Conservation (phyloP, 2,797 vertebrate species). For the Oceanodroma leucorhoa region DNA sequence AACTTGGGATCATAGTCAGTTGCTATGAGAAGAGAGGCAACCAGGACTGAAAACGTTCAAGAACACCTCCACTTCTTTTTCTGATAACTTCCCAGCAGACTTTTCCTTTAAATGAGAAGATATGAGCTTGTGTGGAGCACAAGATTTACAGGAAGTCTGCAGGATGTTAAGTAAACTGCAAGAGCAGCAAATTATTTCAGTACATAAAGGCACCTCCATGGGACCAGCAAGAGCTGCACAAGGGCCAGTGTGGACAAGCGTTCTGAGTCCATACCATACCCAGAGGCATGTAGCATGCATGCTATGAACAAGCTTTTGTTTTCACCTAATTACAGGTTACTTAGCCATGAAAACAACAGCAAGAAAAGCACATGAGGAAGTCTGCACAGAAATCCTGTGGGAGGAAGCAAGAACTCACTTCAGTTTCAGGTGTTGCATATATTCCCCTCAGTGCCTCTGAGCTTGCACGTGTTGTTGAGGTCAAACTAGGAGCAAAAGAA, state of each 20-base stretch:
- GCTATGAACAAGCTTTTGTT: background rate
- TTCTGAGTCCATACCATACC: background rate
- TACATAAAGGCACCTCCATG: background rate
- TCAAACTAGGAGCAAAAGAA: conserved; percentile 80
- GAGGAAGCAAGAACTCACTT: conserved; percentile 77
- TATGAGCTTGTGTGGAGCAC: background rate
- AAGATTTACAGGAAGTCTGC: background rate
- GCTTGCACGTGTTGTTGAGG: conserved; percentile 91
- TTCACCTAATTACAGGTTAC: background rate
- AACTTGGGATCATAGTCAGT: background rate
- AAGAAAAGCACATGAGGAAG: background rate
- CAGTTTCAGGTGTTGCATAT: conserved; percentile 85
- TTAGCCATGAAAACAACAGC: background rate
- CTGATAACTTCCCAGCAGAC: background rate
- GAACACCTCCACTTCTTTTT: background rate
- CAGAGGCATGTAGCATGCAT: background rate
- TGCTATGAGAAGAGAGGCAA: background rate
- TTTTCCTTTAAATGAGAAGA: background rate
- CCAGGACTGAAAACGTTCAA: background rate
- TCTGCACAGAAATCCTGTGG: background rate
- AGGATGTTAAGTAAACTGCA: background rate
- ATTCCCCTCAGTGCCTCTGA: conserved; percentile 88
- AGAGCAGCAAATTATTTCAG: background rate
- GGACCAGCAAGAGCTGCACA: background rate
- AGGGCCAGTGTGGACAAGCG: background rate